Evolutionary conservation across 2,888 invertebrate species (phyloP), one percentile per base, ranked within the genome.

Genomic region (Ophion slaviceki): DNA sequence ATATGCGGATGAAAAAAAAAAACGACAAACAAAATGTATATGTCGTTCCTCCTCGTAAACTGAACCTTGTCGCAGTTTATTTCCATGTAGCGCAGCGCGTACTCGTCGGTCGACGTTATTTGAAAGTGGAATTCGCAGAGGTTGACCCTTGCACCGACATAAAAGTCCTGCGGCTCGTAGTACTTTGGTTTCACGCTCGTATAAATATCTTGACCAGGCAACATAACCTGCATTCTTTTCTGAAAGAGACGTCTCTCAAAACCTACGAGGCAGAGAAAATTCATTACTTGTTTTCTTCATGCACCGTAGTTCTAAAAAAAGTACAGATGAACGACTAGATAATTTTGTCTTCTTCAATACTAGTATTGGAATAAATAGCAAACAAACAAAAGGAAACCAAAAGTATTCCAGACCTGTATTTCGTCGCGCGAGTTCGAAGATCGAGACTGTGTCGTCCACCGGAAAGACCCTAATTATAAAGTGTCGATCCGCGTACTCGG

Each of bases 1-100:
- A 59, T 2, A 28, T 40, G 6, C 40, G 40, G 40, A 7, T 40
- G 40, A 76, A 70, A 17, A 67, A 47, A 53, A 61, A 47, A 40
- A n/a, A 36, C 53, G 24, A n/a, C 0, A 40, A 32, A 66, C 14
- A 66, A 66, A 17, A 10, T 28, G 20, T 10, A 36, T 36, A 75
- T 47, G 76, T 70, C 67, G 47, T 77, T 45, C 8, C 61, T 28
- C 17, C 11, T 70, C 68, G 80, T 20, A 68, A 89, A 91, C 2
- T 36, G 36, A 36, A 97, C 98, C 95, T 97, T 96, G 81, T 95
- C 94, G 80, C 96, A 94, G 93, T 98, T 95, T 8, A 96, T 92
- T 93, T 99, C 98, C 98, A 98, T 97, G 91, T 97, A 98, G 66
- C 97, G 95, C 74, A 98, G 94, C 0, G 98, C 97, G 91, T 97